phyloP scores from a whole-genome alignment of 2,113 vertebrate genomes.

The Scomber colias region DNA sequence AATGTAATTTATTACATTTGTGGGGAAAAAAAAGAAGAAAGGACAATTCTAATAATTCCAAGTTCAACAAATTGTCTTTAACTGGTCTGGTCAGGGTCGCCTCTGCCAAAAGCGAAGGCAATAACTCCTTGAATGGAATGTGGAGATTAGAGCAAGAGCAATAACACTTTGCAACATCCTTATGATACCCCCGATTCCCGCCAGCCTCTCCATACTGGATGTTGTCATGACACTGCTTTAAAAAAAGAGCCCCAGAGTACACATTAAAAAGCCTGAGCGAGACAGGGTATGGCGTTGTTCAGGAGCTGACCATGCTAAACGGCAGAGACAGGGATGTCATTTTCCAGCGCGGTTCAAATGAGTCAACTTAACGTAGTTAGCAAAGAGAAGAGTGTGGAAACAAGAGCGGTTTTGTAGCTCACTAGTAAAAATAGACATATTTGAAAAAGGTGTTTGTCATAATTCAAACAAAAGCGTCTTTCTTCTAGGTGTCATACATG shows the following conservation, averaged over 20 bases:
- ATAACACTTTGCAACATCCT: constrained; percentile 18
- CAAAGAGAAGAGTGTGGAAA: constrained; percentile 35
- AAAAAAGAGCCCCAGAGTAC: constrained; percentile 1
- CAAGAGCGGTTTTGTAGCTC: constrained; percentile 8
- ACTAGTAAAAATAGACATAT: not conserved
- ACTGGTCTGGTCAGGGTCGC: not conserved
- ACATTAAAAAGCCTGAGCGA: constrained; percentile 32
- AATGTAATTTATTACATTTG: not conserved
- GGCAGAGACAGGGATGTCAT: constrained; percentile 51
- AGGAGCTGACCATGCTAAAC: constrained; percentile 32
- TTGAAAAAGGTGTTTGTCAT: not conserved
- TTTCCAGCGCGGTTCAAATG: constrained; percentile 55
- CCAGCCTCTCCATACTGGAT: constrained; percentile 9
- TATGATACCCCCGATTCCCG: constrained; percentile 28
- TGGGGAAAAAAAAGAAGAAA: not conserved
- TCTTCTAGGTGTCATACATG: not conserved
- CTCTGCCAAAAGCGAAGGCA: not conserved
- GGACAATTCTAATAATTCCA: not conserved
- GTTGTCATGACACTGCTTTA: constrained; percentile 30
- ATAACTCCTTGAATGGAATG: constrained; percentile 1
- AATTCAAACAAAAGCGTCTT: constrained; percentile 2
- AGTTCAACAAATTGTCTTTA: not conserved
- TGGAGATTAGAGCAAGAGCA: constrained; percentile 27
- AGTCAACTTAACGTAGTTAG: constrained; percentile 56
- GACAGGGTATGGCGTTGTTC: constrained; percentile 37